phyloP scores from a whole-genome alignment of 2,888 invertebrate genomes.

The Doris montereyensis region DNA sequence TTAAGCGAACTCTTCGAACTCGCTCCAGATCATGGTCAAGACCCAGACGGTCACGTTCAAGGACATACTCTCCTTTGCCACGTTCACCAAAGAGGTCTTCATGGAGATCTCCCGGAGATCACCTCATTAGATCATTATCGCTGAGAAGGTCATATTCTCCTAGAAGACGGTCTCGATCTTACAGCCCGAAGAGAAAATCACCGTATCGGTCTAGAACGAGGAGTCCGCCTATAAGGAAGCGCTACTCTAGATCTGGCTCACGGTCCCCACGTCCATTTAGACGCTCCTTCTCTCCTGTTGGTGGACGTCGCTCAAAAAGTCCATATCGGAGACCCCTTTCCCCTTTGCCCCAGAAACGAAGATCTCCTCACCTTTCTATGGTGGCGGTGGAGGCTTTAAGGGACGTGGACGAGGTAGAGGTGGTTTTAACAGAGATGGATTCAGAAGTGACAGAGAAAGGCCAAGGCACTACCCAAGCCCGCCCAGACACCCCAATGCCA shows the following conservation, averaged over 20 bases:
- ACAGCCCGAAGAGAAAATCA: constrained; percentile 31
- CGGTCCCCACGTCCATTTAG: constrained; percentile 20
- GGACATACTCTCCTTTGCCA: constrained; percentile 39
- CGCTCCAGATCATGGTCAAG: constrained; percentile 46
- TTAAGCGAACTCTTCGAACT: constrained; percentile 49
- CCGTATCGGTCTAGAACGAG: constrained; percentile 32
- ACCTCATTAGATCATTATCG: constrained; percentile 11
- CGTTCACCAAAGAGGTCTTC: constrained; percentile 32
- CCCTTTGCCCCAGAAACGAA: constrained; percentile 46
- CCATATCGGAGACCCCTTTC: constrained; percentile 44
- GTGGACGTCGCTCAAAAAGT: constrained; percentile 33
- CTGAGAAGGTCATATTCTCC: constrained; percentile 36
- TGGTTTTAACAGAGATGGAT: constrained; percentile 37
- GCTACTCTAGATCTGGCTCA: constrained; percentile 21
- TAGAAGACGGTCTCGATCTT: constrained; percentile 45
- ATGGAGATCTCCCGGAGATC: constrained; percentile 12
- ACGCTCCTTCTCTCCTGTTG: constrained; percentile 25
- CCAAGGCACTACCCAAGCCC: constrained; percentile 30
- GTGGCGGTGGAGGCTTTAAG: constrained; percentile 35
- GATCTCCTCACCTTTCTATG: constrained; percentile 43
- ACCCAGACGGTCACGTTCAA: constrained; percentile 45
- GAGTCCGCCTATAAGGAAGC: constrained; percentile 27
- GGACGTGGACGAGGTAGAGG: constrained; percentile 41
- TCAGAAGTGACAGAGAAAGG: constrained; percentile 24
- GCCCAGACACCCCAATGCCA: constrained; percentile 17